phyloP scores from a whole-genome alignment of 2,113 vertebrate genomes.

The Sylvilagus bachmani region DNA sequence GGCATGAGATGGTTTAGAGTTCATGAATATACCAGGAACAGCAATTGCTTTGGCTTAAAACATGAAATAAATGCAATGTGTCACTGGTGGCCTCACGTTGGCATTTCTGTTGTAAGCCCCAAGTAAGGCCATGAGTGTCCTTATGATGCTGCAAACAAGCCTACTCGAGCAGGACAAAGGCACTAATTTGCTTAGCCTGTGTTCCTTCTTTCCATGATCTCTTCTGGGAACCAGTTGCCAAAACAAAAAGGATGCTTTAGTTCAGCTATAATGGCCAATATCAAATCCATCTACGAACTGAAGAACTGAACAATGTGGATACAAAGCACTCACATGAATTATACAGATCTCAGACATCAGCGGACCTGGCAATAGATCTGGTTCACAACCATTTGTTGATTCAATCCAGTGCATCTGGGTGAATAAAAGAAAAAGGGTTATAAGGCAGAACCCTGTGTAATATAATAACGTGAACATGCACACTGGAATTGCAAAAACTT shows the following conservation, averaged over 20 bases:
- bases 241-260: neutral
- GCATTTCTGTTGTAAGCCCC: neutral
- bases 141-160: neutral
- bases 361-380: neutral
- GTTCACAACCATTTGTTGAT: neutral
- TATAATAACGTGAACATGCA: neutral
- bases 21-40: neutral
- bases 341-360: neutral
- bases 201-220: neutral
- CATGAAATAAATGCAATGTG: neutral
- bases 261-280: neutral
- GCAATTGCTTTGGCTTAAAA: neutral
- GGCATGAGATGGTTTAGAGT: neutral
- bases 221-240: neutral
- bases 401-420: neutral
- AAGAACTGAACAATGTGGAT: too few species aligned
- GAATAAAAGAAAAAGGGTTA: neutral
- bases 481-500: neutral
- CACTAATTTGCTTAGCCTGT: neutral
- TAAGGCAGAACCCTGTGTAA: neutral
- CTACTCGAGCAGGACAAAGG: neutral
- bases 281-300: neutral
- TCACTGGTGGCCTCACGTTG: neutral
- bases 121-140: too few species aligned
- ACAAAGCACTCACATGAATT: neutral